These are phyloP conservation scores for Euzetes globulus DNA, from an alignment of 2,888 invertebrate genomes.

Conservation along the genomic window DNA sequence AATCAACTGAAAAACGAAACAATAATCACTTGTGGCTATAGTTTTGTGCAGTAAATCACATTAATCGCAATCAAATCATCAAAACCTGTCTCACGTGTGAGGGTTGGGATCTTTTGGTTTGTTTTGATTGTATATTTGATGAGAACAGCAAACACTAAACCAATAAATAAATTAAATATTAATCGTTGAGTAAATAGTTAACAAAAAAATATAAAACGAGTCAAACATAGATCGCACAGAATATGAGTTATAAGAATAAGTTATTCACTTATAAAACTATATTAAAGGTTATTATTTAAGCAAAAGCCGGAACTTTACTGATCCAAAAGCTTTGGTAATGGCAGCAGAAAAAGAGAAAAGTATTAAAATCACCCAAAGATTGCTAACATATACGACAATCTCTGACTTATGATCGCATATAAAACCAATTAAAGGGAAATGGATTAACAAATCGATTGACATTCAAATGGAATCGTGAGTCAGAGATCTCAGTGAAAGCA, in stretches of 20 bases:
- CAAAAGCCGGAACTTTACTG: constrained; percentile 26
- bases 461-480: too few species aligned
- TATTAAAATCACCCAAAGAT: neutral
- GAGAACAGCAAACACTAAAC: constrained; percentile 2
- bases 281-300: neutral
- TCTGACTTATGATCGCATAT: neutral
- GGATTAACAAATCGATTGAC: too few species aligned
- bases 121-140: neutral
- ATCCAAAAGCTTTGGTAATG: constrained; percentile 20
- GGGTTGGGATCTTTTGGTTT: neutral
- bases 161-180: neutral
- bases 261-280: neutral
- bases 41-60: neutral
- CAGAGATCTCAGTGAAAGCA: too few species aligned
- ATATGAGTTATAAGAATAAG: neutral
- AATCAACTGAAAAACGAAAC: neutral
- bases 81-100: neutral
- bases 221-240: too few species aligned
- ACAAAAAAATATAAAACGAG: too few species aligned
- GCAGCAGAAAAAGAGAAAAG: neutral
- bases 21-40: neutral
- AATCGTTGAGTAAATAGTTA: neutral
- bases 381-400: neutral
- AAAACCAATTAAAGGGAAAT: too few species aligned
- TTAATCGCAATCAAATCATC: neutral